A percentile compares a stretch with the other conserved stretches of the same genome.
Conservation (phyloP, 2,888 invertebrate species). For the Incurvaria masculella region DNA sequence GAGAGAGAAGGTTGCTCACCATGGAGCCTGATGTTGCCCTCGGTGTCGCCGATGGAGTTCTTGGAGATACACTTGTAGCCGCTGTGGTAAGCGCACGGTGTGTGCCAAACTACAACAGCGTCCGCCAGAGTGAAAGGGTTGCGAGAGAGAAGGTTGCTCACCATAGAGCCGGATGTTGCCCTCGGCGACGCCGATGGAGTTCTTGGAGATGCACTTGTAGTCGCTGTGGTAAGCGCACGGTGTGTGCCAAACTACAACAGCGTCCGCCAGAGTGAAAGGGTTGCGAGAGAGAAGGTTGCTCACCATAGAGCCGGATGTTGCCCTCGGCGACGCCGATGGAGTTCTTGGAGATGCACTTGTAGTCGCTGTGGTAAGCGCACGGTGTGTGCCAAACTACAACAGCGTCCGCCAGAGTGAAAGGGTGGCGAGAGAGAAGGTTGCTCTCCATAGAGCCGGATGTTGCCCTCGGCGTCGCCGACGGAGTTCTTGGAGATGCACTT, state of each 20-base stretch:
- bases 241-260: conserved; percentile 70
- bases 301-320: conserved; percentile 84
- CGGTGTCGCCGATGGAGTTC: too few relatives aligned
- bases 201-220: conserved; percentile 90
- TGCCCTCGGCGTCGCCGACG: conserved; percentile 87
- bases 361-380: conserved; percentile 76
- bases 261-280: too few relatives aligned
- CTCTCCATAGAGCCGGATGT: conserved; percentile 85
- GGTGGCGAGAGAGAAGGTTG: conserved; percentile 18
- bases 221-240: conserved; percentile 77
- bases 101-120: too few relatives aligned
- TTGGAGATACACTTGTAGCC: too few relatives aligned
- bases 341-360: conserved; percentile 91
- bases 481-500: conserved; percentile 92
- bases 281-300: too few relatives aligned
- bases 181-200: conserved; percentile 88
- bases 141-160: conserved; percentile 60
- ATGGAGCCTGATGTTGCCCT: too few relatives aligned
- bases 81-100: too few relatives aligned
- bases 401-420: too few relatives aligned
- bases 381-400: conserved; percentile 72
- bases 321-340: conserved; percentile 90
- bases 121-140: too few relatives aligned
- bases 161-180: conserved; percentile 87
- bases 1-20: too few relatives aligned